Evolutionary conservation across 2,888 invertebrate species (phyloP), one percentile per base, ranked within the genome.

Genomic region (Watsonalla cultraria): DNA sequence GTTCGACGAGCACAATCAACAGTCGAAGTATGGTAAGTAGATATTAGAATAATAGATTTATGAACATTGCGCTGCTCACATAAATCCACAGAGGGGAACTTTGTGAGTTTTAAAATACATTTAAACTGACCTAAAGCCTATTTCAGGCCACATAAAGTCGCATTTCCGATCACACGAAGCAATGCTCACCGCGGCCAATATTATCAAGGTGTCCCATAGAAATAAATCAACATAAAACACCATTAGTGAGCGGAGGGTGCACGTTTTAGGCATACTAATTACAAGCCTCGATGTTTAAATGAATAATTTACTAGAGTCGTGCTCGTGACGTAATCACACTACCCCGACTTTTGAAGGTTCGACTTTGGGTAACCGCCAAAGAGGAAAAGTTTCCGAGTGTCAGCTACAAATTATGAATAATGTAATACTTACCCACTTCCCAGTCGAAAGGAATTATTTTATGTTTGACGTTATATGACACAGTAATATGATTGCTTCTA

Each of bases 261-360:
- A 56, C 59, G 58, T 55, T 61, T 59, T 59, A 53, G 59, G 66
- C 65, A 73, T 68, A 66, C 70, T 72, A 76, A 78, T 77, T 75
- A 72, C 58, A 70, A 11, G 54, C 60, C 62, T 58, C 51, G 64
- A 60, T 65, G 62, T 64, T 66, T 11, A 45, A 48, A 72, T 76
- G 73, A 77, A 77, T 77, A 74, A 76, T 74, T 76, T 68, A 73
- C 62, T 49, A 59, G 49, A 14, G 49, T 15, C 49, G 49, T 14
- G 49, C 37, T 49, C 49, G 49, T 49, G 49, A 49, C 49, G 49
- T 49, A 37, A 49, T 49, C 49, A 39, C 49, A 15, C 13, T 37
- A 11, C 2, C 49, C 39, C 9, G 39, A 49, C 49, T 49, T 49
- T 37, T 51, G 51, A 51, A 51, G 42, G 33, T 33, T 49, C 49